Conservation (phyloP, 2,888 invertebrate genomes). For the Venusia cambrica region DNA sequence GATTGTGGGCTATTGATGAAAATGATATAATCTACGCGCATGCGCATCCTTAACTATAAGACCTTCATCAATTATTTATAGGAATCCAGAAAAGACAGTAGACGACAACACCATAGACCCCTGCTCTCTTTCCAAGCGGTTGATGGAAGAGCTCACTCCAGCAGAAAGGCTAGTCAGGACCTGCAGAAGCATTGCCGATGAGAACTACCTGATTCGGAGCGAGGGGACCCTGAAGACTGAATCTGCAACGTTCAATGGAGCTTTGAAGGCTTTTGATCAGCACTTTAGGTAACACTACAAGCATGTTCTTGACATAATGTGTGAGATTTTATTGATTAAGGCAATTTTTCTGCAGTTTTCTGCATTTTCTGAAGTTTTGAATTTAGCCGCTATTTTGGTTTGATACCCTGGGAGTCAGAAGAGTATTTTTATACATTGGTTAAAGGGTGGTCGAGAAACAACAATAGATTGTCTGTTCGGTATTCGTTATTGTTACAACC, state of each 20-base stretch:
- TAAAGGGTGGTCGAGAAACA: no score
- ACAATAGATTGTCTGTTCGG: no score
- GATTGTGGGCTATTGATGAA: no score
- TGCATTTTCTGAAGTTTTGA: no score
- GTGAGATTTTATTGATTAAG: no score
- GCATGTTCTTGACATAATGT: no score
- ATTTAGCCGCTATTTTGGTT: no score
- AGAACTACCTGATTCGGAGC: constrained; percentile 58
- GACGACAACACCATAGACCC: constrained; percentile 58
- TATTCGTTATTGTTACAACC: no score
- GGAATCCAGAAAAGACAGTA: constrained; percentile 59
- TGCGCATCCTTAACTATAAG: neutral
- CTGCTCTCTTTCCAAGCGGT: constrained; percentile 57
- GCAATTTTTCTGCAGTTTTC: no score
- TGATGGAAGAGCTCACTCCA: constrained; percentile 48
- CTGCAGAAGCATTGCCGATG: constrained; percentile 54
- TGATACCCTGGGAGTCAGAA: no score
- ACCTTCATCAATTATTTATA: constrained; percentile 28
- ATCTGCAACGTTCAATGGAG: constrained; percentile 53
- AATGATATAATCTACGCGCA: no score
- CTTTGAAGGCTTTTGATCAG: constrained; percentile 59
- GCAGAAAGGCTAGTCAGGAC: constrained; percentile 61
- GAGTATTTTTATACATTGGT: no score
- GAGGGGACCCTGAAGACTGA: constrained; percentile 58
- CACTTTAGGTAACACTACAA: constrained; percentile 63